These are phyloP conservation scores for Epiblema foenella DNA, from an alignment of 2,888 invertebrate species.

Conservation along the genomic window DNA sequence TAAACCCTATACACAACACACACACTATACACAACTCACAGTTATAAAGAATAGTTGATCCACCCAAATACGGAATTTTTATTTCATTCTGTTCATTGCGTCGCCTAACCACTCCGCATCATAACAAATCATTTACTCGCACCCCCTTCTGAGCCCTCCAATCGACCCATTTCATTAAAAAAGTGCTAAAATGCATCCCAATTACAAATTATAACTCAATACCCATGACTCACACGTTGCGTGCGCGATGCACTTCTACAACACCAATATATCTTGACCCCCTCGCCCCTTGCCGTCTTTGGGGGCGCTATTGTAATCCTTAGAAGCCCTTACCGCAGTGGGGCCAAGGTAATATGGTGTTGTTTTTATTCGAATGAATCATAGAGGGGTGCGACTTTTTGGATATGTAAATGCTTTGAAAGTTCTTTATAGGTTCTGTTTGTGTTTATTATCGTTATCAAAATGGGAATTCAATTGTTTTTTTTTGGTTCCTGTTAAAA, in stretches of 20 bases:
- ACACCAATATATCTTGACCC: slow-evolving; percentile 58
- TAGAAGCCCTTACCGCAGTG: slow-evolving; percentile 49
- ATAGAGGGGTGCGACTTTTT: slow-evolving; percentile 14
- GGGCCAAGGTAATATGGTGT: slow-evolving; percentile 55
- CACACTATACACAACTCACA: too few species aligned
- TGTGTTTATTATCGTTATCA: not conserved
- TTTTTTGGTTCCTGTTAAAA: not conserved
- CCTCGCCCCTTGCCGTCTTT: slow-evolving; percentile 51
- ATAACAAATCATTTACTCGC: slow-evolving; percentile 3
- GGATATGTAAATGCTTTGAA: not conserved
- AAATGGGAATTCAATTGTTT: not conserved
- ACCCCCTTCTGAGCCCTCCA: slow-evolving; percentile 4
- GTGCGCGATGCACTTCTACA: slow-evolving; percentile 62
- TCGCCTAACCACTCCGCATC: not conserved
- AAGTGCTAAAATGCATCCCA: slow-evolving; percentile 30
- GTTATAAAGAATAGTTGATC: too few species aligned
- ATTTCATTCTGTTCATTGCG: not conserved
- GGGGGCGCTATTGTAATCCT: slow-evolving; percentile 56
- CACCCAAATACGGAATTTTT: not conserved
- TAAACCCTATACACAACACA: too few species aligned
- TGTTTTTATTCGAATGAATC: slow-evolving; percentile 49
- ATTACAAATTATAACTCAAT: slow-evolving; percentile 34
- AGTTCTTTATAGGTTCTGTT: not conserved
- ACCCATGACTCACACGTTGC: slow-evolving; percentile 54
- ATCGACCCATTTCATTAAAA: slow-evolving; percentile 38